phyloP scores from a whole-genome alignment of 2,797 vertebrate genomes.

The Ibycter americanus region DNA sequence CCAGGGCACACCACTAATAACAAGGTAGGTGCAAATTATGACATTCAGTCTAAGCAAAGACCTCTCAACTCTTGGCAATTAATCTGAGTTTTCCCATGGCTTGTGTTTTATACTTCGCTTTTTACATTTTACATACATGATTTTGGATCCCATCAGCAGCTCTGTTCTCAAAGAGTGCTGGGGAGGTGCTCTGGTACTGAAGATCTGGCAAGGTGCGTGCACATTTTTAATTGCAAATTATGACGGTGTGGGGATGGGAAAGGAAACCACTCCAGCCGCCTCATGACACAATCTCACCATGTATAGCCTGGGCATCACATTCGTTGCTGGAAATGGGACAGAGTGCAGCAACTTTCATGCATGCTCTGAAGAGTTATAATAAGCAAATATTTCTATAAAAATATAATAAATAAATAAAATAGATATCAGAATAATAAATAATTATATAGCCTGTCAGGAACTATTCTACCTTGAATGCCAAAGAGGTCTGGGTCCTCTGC shows the following conservation, averaged over 20 bases:
- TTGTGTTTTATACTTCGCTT: not conserved
- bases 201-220: rapidly evolving
- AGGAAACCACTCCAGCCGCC: not conserved
- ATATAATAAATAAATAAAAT: not conserved
- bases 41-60: not conserved
- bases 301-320: not conserved
- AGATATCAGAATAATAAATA: not conserved
- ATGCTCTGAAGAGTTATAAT: not conserved
- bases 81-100: not conserved
- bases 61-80: not conserved
- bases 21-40: not conserved
- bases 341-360: not conserved
- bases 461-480: not conserved
- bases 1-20: not conserved
- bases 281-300: not conserved
- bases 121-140: not conserved
- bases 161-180: not conserved
- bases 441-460: not conserved
- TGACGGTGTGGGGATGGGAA: not conserved
- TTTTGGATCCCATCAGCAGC: not conserved
- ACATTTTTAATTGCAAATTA: not conserved
- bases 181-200: not conserved
- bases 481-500: not conserved
- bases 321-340: not conserved
- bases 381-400: not conserved